Base-by-base conservation (phyloP, 1,140 invertebrate genomes). In the Aphaenogaster floridana region DNA sequence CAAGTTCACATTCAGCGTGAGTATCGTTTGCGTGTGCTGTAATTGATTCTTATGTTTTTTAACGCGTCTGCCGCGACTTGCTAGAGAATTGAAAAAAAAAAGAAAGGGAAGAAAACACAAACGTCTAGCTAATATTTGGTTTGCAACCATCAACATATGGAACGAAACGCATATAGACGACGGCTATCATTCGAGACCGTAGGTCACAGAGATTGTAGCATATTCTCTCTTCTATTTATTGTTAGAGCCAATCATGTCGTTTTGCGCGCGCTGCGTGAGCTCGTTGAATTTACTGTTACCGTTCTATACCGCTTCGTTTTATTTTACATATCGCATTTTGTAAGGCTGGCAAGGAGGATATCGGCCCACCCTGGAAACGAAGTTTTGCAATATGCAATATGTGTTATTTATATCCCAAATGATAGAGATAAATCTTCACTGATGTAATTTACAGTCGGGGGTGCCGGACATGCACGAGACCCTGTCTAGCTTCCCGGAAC, bases 1-100 rank as follows among this genome's bases (percentile, higher is more conserved):
- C 59, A 94, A 93, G 77, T 94, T 94, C 77, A 83, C 91, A 52
- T 93, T 93, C 59, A 78, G 61, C 72, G 93, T 94, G 79, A 94
- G 93, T 93, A 52, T 48, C 13, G 11, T 15, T 45, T 72, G 11
- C 3, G 9, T 21, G 5, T n/a, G 5, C 28, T 54, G 48, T n/a
- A 17, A 66, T 42, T 5, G 28, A 48, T 50, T 66, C 6, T 39
- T 34, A 15, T 50, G 3, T 34, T n/a, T 78, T 63, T 45, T 8
- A 68, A 78, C 34, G 2, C 15, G 11, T 17, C 39, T 45, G 15
- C 34, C 54, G 21, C 36, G 45, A 71, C 50, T 48, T 48, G n/a
- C 6, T 15, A 39, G 42, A 36, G 50, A 78, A 9, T n/a, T 15
- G 2, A 15, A 9, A 21, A n/a, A 21, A n/a, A 45, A 50, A 66